phyloP scores from a whole-genome alignment of 2,113 vertebrate genomes.

The Tonatia bakeri region DNA sequence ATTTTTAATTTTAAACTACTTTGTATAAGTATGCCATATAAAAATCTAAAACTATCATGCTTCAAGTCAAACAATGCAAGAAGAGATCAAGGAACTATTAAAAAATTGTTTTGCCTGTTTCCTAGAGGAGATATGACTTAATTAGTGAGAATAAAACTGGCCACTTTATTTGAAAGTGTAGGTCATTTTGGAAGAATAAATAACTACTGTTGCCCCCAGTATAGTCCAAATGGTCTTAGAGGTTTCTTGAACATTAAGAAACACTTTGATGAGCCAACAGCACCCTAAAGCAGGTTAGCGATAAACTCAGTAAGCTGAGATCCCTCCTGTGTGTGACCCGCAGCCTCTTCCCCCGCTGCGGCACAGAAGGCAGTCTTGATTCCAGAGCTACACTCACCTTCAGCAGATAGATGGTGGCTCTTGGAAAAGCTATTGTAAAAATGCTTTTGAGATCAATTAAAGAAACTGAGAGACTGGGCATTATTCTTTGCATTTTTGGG shows the following conservation, averaged over 20 bases:
- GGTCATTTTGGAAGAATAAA: not conserved
- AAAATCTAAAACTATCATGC: not conserved
- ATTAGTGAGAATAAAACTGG: not conserved
- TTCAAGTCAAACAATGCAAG: not conserved
- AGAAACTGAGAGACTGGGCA: not conserved
- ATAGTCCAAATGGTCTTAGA: constrained; percentile 16
- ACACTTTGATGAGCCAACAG: constrained; percentile 5
- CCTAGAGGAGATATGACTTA: not conserved
- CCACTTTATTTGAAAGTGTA: not conserved
- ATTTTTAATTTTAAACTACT: not conserved
- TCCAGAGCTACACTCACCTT: not conserved
- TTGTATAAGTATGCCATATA: not conserved
- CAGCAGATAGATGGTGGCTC: not conserved
- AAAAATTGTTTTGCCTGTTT: not conserved
- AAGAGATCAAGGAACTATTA: not conserved
- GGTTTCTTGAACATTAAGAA: not conserved
- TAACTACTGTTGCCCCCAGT: not conserved
- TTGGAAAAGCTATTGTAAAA: not conserved
- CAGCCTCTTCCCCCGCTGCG: not conserved
- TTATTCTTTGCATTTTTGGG: not conserved
- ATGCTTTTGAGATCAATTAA: not conserved
- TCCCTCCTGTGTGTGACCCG: not conserved
- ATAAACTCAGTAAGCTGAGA: not conserved
- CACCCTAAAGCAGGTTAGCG: not conserved
- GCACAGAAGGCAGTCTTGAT: not conserved